Evolutionary conservation across 2,888 invertebrate genomes (phyloP).

Genomic region (Drymonia ruficornis): DNA sequence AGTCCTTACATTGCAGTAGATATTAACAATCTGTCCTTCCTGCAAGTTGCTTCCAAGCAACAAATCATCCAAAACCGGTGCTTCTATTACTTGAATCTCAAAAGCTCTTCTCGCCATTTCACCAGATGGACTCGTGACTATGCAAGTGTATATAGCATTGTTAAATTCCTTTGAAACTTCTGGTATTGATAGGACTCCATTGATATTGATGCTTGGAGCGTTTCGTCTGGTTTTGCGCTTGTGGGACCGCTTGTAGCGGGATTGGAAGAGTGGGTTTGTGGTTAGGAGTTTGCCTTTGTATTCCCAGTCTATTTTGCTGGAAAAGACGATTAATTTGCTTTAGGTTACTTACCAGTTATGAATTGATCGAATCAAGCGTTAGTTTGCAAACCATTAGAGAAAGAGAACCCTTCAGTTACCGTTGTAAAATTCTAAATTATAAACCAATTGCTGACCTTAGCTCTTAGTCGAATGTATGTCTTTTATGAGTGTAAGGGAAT

Average conservation of each 20-base stretch:
- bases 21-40: constrained; percentile 93
- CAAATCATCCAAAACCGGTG: constrained; percentile 93
- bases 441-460: no score
- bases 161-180: constrained; percentile 87
- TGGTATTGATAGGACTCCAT: constrained; percentile 86
- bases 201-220: constrained; percentile 65
- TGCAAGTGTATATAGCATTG: constrained; percentile 91
- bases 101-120: constrained; percentile 81
- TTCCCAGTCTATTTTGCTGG: constrained; percentile 83
- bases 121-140: constrained; percentile 89
- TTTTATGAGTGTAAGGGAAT: no score
- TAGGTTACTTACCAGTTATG: no score
- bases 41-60: constrained; percentile 91
- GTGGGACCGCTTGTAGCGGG: constrained; percentile 62
- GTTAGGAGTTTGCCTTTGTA: constrained; percentile 67
- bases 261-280: constrained; percentile 67
- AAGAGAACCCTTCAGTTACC: no score
- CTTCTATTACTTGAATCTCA: constrained; percentile 89
- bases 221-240: constrained; percentile 61
- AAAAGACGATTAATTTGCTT: not conserved
- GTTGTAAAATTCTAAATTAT: no score
- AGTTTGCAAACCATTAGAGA: no score
- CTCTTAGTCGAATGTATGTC: no score
- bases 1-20: constrained; percentile 91
- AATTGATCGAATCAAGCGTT: no score